Percentiles rank a stretch among this genome's conserved stretches.
Conservation (phyloP, 2,113 vertebrate species). For the Vulpes lagopus region DNA sequence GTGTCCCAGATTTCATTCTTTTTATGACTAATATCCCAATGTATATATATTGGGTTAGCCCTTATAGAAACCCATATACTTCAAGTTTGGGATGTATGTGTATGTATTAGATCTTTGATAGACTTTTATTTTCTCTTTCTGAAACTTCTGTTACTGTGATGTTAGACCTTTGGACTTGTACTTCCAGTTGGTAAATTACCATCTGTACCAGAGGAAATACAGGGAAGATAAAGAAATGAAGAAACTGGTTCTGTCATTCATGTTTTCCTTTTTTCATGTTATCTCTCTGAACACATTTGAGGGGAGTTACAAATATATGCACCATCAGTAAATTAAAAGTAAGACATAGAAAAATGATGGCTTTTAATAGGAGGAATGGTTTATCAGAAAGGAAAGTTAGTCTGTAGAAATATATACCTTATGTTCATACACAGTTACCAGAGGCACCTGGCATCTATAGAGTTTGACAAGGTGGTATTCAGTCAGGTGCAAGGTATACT, state of each 20-base stretch:
- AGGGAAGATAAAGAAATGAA: background rate
- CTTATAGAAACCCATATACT: background rate
- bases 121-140: background rate
- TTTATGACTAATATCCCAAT: background rate
- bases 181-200: background rate
- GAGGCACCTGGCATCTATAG: background rate
- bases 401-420: background rate
- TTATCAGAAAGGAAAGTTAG: background rate
- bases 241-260: background rate
- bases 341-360: background rate
- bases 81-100: background rate
- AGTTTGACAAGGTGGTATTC: background rate
- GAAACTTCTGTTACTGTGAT: background rate
- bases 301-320: background rate
- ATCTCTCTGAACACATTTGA: background rate
- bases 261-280: background rate
- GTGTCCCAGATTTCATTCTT: background rate
- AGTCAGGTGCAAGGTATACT: background rate
- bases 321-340: background rate
- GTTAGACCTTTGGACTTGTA: background rate
- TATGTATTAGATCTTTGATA: background rate
- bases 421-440: background rate
- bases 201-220: background rate
- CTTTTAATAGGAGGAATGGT: background rate
- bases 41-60: background rate